phyloP scores from a whole-genome alignment of 2,797 vertebrate species.

The Pantherophis vulpinus region DNA sequence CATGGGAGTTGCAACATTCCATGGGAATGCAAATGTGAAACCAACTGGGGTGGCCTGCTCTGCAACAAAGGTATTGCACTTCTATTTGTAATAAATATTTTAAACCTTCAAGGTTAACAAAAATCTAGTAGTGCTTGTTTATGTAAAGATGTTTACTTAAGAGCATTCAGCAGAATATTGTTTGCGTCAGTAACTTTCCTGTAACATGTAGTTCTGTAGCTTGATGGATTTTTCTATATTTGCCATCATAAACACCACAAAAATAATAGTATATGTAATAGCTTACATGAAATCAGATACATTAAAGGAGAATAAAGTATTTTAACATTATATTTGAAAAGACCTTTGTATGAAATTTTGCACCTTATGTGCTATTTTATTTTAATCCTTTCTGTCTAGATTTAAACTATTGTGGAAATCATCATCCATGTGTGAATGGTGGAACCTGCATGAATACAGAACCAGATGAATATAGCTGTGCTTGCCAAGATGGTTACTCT shows the following conservation, averaged over 20 bases:
- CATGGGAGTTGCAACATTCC: constrained; percentile 89
- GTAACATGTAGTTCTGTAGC: not conserved
- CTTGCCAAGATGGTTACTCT: constrained; percentile 88
- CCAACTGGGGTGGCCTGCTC: constrained; percentile 96
- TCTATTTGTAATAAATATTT: constrained; percentile 45
- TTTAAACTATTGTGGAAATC: constrained; percentile 96
- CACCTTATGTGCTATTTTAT: not conserved
- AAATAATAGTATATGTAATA: not conserved
- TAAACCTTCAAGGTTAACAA: constrained; percentile 54
- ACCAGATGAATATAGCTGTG: constrained; percentile 88
- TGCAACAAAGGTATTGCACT: constrained; percentile 89
- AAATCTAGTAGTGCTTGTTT: constrained; percentile 42
- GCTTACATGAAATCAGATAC: not conserved
- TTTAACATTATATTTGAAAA: constrained; percentile 2
- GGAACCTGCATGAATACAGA: constrained; percentile 93
- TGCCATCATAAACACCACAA: not conserved
- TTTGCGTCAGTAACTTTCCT: not conserved
- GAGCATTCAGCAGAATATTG: constrained; percentile 33
- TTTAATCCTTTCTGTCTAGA: constrained; percentile 74
- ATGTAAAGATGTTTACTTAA: constrained; percentile 28
- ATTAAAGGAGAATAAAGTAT: not conserved
- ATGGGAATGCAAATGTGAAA: constrained; percentile 93
- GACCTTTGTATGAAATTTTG: not conserved
- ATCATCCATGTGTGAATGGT: constrained; percentile 88
- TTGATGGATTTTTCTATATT: not conserved